Evolutionary conservation across 2,888 invertebrate genomes (phyloP).

Genomic region (Sisyra terminalis): DNA sequence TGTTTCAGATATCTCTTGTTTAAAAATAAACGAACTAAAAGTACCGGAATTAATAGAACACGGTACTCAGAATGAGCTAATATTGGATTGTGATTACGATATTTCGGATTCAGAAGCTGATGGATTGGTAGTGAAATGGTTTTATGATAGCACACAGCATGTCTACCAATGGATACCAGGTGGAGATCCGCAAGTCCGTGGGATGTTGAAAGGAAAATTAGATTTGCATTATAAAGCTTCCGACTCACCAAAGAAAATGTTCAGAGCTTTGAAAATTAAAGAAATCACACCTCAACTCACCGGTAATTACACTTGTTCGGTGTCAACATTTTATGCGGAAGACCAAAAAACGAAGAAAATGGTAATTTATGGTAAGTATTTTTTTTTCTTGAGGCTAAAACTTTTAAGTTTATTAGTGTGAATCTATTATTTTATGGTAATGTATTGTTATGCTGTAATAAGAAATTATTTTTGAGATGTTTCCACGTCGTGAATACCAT

Average conservation of each 20-base stretch:
- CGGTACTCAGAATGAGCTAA: conserved; percentile 20
- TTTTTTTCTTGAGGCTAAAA: background rate
- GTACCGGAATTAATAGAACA: conserved; percentile 17
- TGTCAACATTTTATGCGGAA: conserved; percentile 30
- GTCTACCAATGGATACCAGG: conserved; percentile 32
- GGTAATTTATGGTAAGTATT: conserved; percentile 36
- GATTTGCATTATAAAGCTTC: conserved; percentile 27
- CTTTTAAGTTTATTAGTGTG: no score
- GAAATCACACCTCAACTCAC: conserved; percentile 30
- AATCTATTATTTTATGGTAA: no score
- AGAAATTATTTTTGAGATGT: no score
- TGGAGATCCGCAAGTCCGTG: conserved; percentile 21
- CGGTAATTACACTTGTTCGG: conserved; percentile 36
- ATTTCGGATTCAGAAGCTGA: conserved; percentile 19
- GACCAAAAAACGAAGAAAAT: conserved; percentile 26
- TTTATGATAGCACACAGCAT: conserved; percentile 25
- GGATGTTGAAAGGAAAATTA: conserved; percentile 23
- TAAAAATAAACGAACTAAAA: conserved; percentile 18
- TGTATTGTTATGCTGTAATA: no score
- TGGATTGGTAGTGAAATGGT: conserved; percentile 33
- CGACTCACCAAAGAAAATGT: conserved; percentile 25
- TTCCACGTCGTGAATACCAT: no score
- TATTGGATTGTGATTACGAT: conserved; percentile 32
- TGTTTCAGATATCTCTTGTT: conserved; percentile 15
- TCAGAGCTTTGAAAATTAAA: conserved; percentile 34